phyloP scores from a whole-genome alignment of 2,797 vertebrate genomes.

The Nyctalus aviator region DNA sequence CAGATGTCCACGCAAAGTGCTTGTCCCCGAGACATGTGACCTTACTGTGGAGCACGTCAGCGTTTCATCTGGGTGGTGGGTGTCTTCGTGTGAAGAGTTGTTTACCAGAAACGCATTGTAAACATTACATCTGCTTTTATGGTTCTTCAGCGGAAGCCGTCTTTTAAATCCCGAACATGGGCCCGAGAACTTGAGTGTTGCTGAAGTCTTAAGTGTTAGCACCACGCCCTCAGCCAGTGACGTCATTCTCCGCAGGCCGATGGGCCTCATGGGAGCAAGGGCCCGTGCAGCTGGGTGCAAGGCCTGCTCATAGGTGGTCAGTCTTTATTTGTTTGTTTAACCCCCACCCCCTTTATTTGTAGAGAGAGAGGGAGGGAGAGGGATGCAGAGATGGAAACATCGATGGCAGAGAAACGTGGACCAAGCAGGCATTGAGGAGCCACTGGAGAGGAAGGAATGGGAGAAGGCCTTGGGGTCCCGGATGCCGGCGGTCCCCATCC shows the following conservation, averaged over 20 bases:
- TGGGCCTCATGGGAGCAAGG: neutral
- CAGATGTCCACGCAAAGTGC: neutral
- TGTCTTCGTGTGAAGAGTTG: constrained; percentile 22
- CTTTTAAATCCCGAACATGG: neutral
- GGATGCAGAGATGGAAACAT: no score
- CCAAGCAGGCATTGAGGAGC: fast-evolving
- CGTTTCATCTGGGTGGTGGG: neutral
- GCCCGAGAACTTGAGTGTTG: neutral
- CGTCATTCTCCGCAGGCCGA: neutral
- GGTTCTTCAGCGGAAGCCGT: neutral
- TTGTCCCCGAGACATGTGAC: neutral
- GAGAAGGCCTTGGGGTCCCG: neutral
- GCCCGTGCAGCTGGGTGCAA: neutral
- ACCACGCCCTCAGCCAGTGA: neutral
- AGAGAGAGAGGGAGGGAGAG: no score
- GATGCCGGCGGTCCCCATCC: neutral
- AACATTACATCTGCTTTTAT: neutral
- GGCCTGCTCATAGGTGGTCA: neutral
- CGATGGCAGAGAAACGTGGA: neutral
- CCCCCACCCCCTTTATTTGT: no score
- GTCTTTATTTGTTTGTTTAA: neutral
- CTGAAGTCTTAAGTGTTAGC: neutral
- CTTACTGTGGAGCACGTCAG: neutral
- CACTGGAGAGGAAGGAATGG: neutral
- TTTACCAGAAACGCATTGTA: constrained; percentile 16